Conservation (phyloP, 2,797 vertebrate genomes). For the Falco peregrinus region DNA sequence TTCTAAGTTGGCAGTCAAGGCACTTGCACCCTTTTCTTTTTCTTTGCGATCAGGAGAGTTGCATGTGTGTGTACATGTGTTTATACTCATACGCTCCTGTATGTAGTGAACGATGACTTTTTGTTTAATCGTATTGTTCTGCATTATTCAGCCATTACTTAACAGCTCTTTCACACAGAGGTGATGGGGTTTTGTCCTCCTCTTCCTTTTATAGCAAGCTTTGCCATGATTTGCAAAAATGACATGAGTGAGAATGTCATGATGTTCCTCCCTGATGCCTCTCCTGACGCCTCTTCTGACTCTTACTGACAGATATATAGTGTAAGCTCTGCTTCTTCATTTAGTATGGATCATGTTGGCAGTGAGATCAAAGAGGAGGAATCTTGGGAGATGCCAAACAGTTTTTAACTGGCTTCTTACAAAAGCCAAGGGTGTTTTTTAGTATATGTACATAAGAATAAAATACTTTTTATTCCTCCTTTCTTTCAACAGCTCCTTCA, state of each 20-base stretch:
- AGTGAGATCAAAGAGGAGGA: constrained; percentile 48
- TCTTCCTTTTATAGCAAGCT: constrained; percentile 1
- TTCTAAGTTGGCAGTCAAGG: background rate
- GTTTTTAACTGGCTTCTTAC: constrained; percentile 35
- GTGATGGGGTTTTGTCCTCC: background rate
- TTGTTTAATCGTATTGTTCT: background rate
- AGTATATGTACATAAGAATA: background rate
- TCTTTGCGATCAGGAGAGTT: background rate
- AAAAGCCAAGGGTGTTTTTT: constrained; percentile 6
- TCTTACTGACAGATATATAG: constrained; percentile 33
- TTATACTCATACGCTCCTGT: background rate
- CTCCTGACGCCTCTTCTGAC: background rate
- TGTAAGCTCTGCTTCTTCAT: constrained; percentile 42
- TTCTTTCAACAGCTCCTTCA: background rate
- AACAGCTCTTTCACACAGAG: background rate
- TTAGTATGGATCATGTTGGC: constrained; percentile 50
- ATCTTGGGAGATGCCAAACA: constrained; percentile 43
- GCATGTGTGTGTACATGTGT: background rate
- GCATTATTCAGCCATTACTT: background rate
- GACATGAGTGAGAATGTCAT: constrained; percentile 18
- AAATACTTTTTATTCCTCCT: constrained; percentile 7
- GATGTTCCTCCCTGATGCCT: constrained; percentile 27
- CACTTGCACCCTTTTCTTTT: background rate
- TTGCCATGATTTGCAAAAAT: constrained; percentile 32
- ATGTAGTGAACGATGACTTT: background rate